Percentiles rank a stretch among this genome's conserved stretches.
phyloP scores from a whole-genome alignment of 1,140 invertebrate genomes.

The Pogonognathellus flavescens region DNA sequence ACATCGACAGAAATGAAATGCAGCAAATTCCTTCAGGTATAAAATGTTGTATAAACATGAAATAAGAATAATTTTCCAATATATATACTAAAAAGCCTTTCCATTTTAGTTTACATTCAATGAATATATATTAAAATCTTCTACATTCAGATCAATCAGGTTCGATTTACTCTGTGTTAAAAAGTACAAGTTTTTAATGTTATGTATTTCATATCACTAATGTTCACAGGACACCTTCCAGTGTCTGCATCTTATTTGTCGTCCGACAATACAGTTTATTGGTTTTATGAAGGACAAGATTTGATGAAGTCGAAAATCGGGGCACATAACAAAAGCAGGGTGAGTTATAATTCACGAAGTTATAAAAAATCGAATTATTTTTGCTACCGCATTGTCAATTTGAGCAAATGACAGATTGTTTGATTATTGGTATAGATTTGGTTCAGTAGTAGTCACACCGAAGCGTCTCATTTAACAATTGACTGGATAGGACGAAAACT shows the following conservation, averaged over 20 bases:
- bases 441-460: slow-evolving; percentile 38
- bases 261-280: slow-evolving; percentile 81
- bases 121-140: no score
- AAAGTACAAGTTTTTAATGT: slow-evolving; percentile 62
- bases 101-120: no score
- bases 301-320: slow-evolving; percentile 78
- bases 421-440: not conserved
- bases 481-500: slow-evolving; percentile 89
- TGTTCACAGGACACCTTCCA: slow-evolving; percentile 66
- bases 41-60: no score
- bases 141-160: no score
- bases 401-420: not conserved
- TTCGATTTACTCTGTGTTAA: no score
- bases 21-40: slow-evolving; percentile 58
- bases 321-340: slow-evolving; percentile 73
- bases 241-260: slow-evolving; percentile 69
- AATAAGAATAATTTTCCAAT: no score
- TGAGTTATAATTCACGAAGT: not conserved
- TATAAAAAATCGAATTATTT: not conserved
- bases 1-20: slow-evolving; percentile 75
- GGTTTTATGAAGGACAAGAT: slow-evolving; percentile 84
- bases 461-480: slow-evolving; percentile 59
- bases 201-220: no score
- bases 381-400: not conserved
- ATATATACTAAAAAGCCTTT: no score